Base-by-base conservation (phyloP, 2,888 invertebrate genomes). In the Eupithecia centaureata region DNA sequence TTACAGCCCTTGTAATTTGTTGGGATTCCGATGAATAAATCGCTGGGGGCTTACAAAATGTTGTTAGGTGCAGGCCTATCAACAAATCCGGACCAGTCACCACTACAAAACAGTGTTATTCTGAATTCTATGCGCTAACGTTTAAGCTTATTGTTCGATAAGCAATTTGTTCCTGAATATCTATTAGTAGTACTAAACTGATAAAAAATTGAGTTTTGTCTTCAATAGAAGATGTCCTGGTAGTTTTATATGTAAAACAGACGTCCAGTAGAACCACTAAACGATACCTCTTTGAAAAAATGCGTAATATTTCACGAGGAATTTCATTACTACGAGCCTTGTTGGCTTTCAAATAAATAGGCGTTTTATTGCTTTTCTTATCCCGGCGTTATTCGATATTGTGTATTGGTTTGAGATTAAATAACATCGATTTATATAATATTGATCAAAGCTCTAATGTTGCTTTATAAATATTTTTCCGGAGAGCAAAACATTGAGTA, bases 331-430 rank as follows among this genome's bases (percentile, higher is more conserved):
- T 83, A 85, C 87, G 86, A 81, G 82, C 80, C 85, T 83, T 86
- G 89, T 89, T 90, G 89, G 86, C 88, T 90, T 90, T 90, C 85
- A 85, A 90, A 91, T 89, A 91, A 89, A 91, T 90, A 89, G 87
- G 85, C 86, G 83, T 90, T 91, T 92, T 91, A 91, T 91, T 92
- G 90, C 86, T 84, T 88, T 89, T 84, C 87, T 87, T 86, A 81
- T 83, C 78, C 77, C 78, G 74, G 76, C 81, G 77, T 81, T 79
- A 81, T 83, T 87, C 88, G 81, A 87, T 89, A 88, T 84, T 86
- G 83, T 85, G 81, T 83, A 85, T 82, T 79, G 85, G 84, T 82
- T 81, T 85, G 77, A 82, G 81, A 87, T 86, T 84, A 86, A 81
- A 84, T 69, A 73, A 66, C 75, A 74, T 73, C 75, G 76, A 77